Conservation (phyloP, 2,113 vertebrate species). For the Athene noctua region DNA sequence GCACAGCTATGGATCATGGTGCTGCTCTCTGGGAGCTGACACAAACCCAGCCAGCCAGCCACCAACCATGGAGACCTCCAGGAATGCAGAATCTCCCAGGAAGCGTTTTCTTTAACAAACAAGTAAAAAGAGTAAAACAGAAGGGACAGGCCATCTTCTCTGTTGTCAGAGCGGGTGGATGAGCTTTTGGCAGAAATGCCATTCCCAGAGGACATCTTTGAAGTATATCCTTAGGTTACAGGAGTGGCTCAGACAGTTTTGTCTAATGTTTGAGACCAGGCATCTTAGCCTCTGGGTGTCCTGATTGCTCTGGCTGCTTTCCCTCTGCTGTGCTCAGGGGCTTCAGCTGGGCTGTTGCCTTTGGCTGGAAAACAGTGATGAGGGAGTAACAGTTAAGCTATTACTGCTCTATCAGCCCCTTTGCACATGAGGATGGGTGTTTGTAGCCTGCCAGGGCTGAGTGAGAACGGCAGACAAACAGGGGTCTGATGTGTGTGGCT, state of each 20-base stretch:
- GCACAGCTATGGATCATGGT: accelerated
- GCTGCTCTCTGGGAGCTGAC: neutral
- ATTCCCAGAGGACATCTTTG: neutral
- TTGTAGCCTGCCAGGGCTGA: neutral
- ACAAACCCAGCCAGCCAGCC: neutral
- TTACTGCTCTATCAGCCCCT: neutral
- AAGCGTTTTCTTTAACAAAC: neutral
- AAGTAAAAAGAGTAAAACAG: neutral
- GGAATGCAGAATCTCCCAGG: neutral
- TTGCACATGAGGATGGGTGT: neutral
- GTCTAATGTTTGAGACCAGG: neutral
- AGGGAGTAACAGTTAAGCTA: neutral
- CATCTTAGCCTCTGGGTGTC: neutral
- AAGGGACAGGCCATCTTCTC: neutral
- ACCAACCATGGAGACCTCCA: neutral
- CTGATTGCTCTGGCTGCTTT: neutral
- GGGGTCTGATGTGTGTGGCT: neutral
- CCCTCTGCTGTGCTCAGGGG: neutral
- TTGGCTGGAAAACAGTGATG: neutral
- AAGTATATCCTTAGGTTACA: neutral
- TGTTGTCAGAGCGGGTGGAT: neutral
- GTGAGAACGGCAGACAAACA: neutral
- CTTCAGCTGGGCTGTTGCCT: neutral
- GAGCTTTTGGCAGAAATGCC: neutral
- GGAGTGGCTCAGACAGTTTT: neutral